Conservation (phyloP, 1,140 invertebrate genomes). For the Brachionus sp. region DNA sequence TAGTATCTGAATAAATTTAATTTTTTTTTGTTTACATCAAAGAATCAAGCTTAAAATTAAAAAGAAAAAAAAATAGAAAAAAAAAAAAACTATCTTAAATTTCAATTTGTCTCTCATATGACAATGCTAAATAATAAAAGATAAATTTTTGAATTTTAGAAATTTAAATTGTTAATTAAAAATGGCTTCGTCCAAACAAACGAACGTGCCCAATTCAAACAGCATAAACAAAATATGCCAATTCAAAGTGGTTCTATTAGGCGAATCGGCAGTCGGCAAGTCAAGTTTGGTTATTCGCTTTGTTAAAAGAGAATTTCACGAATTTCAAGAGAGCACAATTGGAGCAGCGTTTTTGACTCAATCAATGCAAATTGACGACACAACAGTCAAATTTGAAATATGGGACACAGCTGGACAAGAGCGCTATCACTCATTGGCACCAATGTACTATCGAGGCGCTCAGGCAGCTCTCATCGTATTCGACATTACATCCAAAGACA, state of each 20-base stretch:
- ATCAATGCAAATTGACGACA: conserved; percentile 55
- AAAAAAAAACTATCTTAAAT: background rate
- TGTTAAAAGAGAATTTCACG: conserved; percentile 48
- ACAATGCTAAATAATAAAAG: conserved; percentile 6
- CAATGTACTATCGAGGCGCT: conserved; percentile 88
- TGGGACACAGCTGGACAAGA: conserved; percentile 92
- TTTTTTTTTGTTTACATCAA: background rate
- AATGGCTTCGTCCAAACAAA: background rate
- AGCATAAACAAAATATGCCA: conserved; percentile 42
- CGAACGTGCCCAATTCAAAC: background rate
- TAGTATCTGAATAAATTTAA: background rate
- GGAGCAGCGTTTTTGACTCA: conserved; percentile 61
- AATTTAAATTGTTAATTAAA: background rate
- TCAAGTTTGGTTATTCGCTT: conserved; percentile 47
- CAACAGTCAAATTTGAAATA: conserved; percentile 59
- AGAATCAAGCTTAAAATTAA: background rate
- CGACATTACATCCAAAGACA: conserved; percentile 90
- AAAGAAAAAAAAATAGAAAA: background rate
- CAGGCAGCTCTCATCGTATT: conserved; percentile 86
- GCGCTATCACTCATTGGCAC: conserved; percentile 80
- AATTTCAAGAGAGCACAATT: conserved; percentile 48
- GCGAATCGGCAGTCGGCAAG: conserved; percentile 47
- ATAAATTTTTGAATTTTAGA: conserved; percentile 9
- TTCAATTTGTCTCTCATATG: background rate
- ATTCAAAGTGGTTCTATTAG: conserved; percentile 47